phyloP scores from a whole-genome alignment of 2,888 invertebrate genomes.

The Ormyrus rosae region DNA sequence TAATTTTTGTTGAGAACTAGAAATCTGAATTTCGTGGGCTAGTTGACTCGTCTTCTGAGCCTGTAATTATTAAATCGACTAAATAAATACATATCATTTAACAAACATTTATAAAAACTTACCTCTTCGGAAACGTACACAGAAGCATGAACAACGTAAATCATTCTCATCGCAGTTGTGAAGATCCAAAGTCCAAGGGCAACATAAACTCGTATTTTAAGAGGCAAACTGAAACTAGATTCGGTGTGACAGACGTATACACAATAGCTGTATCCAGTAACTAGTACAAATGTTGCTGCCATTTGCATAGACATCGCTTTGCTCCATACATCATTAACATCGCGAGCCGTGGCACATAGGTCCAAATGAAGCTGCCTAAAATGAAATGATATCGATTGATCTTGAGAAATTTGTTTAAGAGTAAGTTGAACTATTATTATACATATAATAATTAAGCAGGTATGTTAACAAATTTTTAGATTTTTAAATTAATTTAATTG shows the following conservation, averaged over 20 bases:
- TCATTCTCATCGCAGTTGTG: not conserved
- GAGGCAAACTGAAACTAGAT: no score
- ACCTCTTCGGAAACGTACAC: not conserved
- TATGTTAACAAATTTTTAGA: not conserved
- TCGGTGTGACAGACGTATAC: not conserved
- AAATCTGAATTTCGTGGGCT: constrained; percentile 13
- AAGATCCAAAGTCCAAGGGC: not conserved
- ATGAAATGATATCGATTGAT: no score
- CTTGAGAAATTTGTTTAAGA: no score
- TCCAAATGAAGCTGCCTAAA: constrained; percentile 54
- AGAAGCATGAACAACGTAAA: not conserved
- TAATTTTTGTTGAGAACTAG: no score
- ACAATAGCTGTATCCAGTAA: constrained; percentile 40
- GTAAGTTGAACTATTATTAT: no score
- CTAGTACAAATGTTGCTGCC: constrained; percentile 41
- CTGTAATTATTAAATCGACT: constrained; percentile 1
- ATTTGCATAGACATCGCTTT: constrained; percentile 44
- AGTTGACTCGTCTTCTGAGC: constrained; percentile 8
- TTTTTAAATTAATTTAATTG: not conserved
- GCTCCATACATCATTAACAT: constrained; percentile 25
- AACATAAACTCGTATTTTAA: not conserved
- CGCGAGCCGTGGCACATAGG: constrained; percentile 27
- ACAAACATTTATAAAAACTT: not conserved
- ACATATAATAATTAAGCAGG: no score
- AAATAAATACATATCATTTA: not conserved